Conservation (phyloP, 1,140 invertebrate genomes). For the Drosophila mayri region DNA sequence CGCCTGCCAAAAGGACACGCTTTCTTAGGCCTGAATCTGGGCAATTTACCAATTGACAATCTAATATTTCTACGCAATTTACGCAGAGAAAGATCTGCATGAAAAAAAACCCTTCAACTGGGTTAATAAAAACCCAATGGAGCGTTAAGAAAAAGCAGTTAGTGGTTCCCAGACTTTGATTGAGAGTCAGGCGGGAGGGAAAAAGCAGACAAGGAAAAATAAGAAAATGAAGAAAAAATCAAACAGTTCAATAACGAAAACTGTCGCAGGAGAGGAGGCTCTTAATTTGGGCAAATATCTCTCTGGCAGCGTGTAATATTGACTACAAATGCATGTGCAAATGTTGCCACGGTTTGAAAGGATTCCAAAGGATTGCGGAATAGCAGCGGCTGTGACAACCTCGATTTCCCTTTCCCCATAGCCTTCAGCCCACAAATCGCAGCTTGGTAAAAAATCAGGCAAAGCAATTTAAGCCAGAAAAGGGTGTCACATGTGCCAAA, state of each 20-base stretch:
- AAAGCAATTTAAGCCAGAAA: constrained; percentile 82
- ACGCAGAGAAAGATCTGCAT: constrained; percentile 35
- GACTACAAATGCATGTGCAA: constrained; percentile 84
- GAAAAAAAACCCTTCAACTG: constrained; percentile 44
- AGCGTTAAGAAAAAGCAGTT: constrained; percentile 80
- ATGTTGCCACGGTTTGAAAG: constrained; percentile 81
- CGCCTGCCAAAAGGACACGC: constrained; percentile 57
- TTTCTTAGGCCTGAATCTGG: constrained; percentile 58
- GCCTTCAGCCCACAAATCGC: constrained; percentile 11
- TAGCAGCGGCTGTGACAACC: constrained; percentile 52
- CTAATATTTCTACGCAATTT: constrained; percentile 74
- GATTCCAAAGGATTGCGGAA: constrained; percentile 41
- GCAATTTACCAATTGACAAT: constrained; percentile 73
- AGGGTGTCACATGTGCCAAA: constrained; percentile 83
- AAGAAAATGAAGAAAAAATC: constrained; percentile 8
- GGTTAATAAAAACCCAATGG: constrained; percentile 72
- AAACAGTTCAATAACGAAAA: constrained; percentile 37
- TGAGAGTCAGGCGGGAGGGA: constrained; percentile 27
- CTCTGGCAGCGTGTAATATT: constrained; percentile 74
- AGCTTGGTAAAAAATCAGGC: constrained; percentile 33
- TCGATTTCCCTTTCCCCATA: neutral
- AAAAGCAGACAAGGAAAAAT: neutral
- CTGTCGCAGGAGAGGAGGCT: constrained; percentile 26
- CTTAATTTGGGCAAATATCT: constrained; percentile 81
- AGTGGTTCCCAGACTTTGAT: constrained; percentile 61